These are phyloP conservation scores for Aricia artaxerxes DNA, from an alignment of 2,888 invertebrate species.

Conservation along the genomic window DNA sequence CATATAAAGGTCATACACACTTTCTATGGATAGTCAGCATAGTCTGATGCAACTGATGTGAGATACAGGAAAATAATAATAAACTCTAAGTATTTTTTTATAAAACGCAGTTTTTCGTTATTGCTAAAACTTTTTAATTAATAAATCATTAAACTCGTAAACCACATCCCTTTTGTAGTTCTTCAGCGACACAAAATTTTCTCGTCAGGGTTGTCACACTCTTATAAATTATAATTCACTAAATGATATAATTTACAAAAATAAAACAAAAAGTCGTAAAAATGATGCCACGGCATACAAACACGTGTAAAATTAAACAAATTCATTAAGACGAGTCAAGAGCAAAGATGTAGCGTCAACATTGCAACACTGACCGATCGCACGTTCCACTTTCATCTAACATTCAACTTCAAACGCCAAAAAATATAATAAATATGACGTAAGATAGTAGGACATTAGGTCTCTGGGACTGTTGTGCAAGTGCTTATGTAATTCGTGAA, in stretches of 20 bases:
- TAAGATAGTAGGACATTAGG: conserved; percentile 74
- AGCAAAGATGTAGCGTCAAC: conserved; percentile 29
- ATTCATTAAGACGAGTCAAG: conserved; percentile 20
- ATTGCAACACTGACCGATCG: conserved; percentile 50
- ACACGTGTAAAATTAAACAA: conserved; percentile 12
- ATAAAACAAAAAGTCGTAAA: neutral
- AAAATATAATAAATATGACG: conserved; percentile 60
- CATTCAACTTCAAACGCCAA: conserved; percentile 69
- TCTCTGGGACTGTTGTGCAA: conserved; percentile 71
- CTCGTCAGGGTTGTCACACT: neutral
- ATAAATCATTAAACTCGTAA: neutral
- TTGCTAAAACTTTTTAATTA: too few species aligned
- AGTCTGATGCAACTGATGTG: neutral
- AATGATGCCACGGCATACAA: neutral
- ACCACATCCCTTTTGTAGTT: neutral
- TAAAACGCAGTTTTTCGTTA: too few species aligned
- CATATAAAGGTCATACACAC: conserved; percentile 25
- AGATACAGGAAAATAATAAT: neutral
- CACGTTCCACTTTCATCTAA: conserved; percentile 72
- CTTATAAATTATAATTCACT: neutral
- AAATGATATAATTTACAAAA: neutral
- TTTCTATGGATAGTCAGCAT: conserved; percentile 6
- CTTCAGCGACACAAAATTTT: neutral
- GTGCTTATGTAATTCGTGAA: conserved; percentile 68
- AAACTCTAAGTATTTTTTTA: neutral